Percentiles rank a stretch among this genome's conserved stretches.
Evolutionary conservation across 2,888 invertebrate genomes (phyloP).

Genomic region (Exocentrus adspersus): DNA sequence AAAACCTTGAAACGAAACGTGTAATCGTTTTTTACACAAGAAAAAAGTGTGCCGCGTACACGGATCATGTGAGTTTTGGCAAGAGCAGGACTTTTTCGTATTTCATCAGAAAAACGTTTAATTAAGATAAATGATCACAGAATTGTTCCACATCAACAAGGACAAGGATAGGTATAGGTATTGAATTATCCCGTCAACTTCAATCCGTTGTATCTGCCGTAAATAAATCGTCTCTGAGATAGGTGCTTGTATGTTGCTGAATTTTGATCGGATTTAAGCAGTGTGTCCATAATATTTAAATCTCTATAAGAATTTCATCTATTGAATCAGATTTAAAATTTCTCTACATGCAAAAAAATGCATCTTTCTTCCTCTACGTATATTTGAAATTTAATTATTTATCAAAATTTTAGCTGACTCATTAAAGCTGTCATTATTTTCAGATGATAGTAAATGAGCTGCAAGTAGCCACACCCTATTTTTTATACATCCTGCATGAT

Average conservation of each 20-base stretch:
- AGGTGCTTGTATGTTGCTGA: no score
- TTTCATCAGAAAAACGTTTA: conserved; percentile 25
- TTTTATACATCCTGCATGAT: neutral
- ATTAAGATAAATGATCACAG: conserved; percentile 26
- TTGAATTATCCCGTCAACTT: conserved; percentile 15
- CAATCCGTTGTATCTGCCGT: conserved; percentile 10
- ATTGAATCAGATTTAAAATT: no score
- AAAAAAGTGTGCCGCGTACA: conserved; percentile 10
- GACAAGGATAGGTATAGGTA: no score
- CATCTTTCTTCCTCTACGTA: no score
- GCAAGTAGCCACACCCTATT: neutral
- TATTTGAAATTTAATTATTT: no score
- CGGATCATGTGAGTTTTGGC: conserved; percentile 9
- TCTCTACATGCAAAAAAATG: no score
- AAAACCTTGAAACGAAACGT: conserved; percentile 2
- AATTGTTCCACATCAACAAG: conserved; percentile 17
- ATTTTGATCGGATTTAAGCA: no score
- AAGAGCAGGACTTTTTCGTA: conserved; percentile 5
- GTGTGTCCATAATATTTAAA: no score
- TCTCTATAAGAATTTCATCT: no score
- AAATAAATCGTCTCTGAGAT: neutral
- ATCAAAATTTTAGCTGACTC: no score
- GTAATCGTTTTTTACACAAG: conserved; percentile 14
- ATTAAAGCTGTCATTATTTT: no score
- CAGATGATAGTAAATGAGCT: no score